Conservation (phyloP, 2,113 vertebrate genomes). For the Alethe castanea region DNA sequence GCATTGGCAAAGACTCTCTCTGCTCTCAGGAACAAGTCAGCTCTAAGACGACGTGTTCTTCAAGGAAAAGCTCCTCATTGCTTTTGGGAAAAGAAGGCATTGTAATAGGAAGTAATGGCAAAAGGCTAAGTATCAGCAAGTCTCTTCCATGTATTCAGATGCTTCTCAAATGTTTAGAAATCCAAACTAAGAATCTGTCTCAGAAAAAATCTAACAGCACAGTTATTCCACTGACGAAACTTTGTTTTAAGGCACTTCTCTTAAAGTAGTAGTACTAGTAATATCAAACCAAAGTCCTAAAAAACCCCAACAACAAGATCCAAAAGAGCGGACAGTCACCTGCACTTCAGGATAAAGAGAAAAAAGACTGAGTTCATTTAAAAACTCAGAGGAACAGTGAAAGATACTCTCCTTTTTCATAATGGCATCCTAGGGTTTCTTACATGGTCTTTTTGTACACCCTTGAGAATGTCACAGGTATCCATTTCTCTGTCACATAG, state of each 20-base stretch:
- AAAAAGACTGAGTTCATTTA: not conserved
- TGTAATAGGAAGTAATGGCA: not conserved
- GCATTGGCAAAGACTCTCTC: conserved; percentile 60
- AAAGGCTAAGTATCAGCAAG: not conserved
- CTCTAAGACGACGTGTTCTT: conserved; percentile 61
- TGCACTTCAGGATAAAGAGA: not conserved
- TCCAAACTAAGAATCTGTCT: not conserved
- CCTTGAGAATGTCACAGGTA: not conserved
- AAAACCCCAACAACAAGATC: not conserved
- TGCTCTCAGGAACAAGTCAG: conserved; percentile 61
- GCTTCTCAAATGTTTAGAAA: not conserved
- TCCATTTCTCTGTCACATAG: not conserved
- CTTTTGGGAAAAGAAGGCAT: not conserved
- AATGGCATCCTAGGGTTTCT: not conserved
- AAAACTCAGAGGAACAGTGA: not conserved
- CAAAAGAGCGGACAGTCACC: not conserved
- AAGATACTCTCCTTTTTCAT: not conserved
- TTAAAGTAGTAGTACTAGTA: not conserved
- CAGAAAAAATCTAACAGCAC: not conserved
- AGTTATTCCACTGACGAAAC: not conserved
- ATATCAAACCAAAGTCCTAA: not conserved
- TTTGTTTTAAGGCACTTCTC: not conserved
- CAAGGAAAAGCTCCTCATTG: conserved; percentile 27
- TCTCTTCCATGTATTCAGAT: not conserved
- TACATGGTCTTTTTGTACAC: not conserved